These are phyloP conservation scores for Epinotia nisella DNA, from an alignment of 2,888 invertebrate species.

Conservation along the genomic window DNA sequence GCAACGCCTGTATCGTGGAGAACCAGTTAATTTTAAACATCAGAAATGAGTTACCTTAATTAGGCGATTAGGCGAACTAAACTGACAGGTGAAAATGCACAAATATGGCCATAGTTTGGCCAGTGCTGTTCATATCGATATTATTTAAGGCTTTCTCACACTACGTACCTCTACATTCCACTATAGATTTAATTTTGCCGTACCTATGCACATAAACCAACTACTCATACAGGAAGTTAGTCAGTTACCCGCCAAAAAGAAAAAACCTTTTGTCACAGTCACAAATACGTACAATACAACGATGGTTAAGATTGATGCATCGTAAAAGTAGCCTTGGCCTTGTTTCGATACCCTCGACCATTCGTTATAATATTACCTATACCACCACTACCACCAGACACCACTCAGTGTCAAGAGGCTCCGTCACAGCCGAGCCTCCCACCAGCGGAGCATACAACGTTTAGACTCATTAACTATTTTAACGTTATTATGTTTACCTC, in stretches of 20 bases:
- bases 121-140: too few species aligned
- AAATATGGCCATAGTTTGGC: too few species aligned
- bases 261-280: too few species aligned
- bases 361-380: not conserved
- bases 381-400: not conserved
- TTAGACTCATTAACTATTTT: not conserved
- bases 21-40: too few species aligned
- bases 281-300: not conserved
- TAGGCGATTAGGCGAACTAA: too few species aligned
- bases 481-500: not conserved
- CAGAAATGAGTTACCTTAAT: too few species aligned
- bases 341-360: slow-evolving; percentile 11
- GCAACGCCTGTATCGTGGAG: too few species aligned
- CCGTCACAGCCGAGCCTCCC: not conserved
- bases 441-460: not conserved
- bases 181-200: slow-evolving; percentile 7
- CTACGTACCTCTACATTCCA: too few species aligned
- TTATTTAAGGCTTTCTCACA: too few species aligned
- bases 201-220: not conserved
- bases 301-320: not conserved
- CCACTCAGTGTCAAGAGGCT: not conserved
- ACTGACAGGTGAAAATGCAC: too few species aligned
- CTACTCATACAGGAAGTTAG: not conserved
- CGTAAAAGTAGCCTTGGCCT: slow-evolving; percentile 30
- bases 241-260: too few species aligned